phyloP scores from a whole-genome alignment of 2,888 invertebrate species.

The Agriotes lineatus region DNA sequence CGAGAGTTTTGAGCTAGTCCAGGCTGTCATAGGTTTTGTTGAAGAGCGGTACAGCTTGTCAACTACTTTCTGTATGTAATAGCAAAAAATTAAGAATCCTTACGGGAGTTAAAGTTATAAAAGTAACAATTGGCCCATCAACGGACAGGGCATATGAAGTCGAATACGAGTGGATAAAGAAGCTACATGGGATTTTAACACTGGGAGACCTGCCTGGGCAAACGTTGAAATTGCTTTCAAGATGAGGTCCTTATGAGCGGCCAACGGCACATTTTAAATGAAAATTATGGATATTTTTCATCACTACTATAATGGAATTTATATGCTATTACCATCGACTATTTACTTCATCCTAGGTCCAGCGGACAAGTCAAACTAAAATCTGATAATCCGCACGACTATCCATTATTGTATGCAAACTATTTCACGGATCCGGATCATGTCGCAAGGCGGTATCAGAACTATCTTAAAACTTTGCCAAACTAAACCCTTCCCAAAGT shows the following conservation, averaged over 20 bases:
- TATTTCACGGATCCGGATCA: constrained; percentile 68
- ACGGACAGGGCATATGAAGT: constrained; percentile 74
- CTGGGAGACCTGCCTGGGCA: constrained; percentile 58
- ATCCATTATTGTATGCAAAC: constrained; percentile 73
- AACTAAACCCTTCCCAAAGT: constrained; percentile 68
- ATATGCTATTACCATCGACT: constrained; percentile 63
- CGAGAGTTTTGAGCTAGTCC: too few species aligned
- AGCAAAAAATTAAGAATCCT: constrained; percentile 73
- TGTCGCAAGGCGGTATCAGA: constrained; percentile 68
- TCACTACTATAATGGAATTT: constrained; percentile 56
- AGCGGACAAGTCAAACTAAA: constrained; percentile 68
- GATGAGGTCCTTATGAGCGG: constrained; percentile 71
- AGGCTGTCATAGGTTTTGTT: too few species aligned
- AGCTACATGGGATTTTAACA: constrained; percentile 58
- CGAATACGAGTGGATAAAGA: constrained; percentile 73
- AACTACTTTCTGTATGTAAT: constrained; percentile 67
- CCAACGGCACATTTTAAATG: constrained; percentile 64
- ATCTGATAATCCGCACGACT: constrained; percentile 70
- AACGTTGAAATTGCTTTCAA: constrained; percentile 75
- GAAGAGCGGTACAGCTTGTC: too few species aligned
- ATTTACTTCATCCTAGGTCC: constrained; percentile 71
- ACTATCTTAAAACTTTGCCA: constrained; percentile 65
- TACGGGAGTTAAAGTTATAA: constrained; percentile 69
- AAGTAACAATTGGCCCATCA: constrained; percentile 68
- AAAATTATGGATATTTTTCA: constrained; percentile 44